Conservation (phyloP, 1,140 invertebrate species). For the Trachymyrmex septentrionalis region DNA sequence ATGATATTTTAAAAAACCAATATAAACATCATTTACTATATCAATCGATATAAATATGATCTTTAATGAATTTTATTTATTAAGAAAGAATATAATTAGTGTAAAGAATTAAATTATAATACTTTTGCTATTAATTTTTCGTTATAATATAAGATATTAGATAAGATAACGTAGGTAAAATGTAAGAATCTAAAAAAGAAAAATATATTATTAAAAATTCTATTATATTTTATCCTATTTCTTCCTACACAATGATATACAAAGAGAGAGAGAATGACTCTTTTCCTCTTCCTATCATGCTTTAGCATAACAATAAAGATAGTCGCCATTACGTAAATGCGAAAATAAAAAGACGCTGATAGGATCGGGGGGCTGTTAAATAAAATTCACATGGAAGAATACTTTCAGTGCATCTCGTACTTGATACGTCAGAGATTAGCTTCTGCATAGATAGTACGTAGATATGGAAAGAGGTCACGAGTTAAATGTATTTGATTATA, state of each 20-base stretch:
- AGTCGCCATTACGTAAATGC: conserved; percentile 34
- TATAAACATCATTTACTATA: not conserved
- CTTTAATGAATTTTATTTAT: conserved; percentile 12
- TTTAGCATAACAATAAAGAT: conserved; percentile 15
- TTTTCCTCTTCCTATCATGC: not conserved
- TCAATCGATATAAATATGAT: not conserved
- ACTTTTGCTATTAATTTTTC: not conserved
- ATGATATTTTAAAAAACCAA: not conserved
- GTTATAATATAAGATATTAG: not conserved
- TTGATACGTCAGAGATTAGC: conserved; percentile 14
- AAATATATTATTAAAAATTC: not conserved
- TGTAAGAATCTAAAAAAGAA: not conserved
- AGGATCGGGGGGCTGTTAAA: not conserved
- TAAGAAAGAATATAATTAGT: not conserved
- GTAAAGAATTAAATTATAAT: conserved; percentile 3
- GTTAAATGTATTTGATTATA: conserved; percentile 13
- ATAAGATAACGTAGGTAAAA: not conserved
- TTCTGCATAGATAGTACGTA: conserved; percentile 31
- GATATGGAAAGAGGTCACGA: conserved; percentile 26
- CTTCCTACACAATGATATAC: not conserved
- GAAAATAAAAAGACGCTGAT: conserved; percentile 45
- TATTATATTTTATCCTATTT: not conserved
- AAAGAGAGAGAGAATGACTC: not conserved
- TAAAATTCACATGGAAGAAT: conserved; percentile 39
- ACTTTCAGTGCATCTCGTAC: conserved; percentile 21